phyloP scores from a whole-genome alignment of 2,113 vertebrate species.

The Procavia capensis region DNA sequence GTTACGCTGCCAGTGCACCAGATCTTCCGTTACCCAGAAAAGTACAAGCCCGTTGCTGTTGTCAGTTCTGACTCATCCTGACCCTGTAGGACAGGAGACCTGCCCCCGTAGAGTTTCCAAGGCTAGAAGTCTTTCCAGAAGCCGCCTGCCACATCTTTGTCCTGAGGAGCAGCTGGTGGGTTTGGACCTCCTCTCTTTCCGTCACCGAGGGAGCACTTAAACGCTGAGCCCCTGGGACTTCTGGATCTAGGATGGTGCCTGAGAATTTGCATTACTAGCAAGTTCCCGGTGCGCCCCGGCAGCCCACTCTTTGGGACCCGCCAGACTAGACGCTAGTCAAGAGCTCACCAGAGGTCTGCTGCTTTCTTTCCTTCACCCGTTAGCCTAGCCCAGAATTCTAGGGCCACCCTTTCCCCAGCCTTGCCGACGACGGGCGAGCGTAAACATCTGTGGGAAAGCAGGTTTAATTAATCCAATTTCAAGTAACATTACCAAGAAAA shows the following conservation, averaged over 20 bases:
- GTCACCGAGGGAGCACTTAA: no score
- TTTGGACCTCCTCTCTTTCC: background rate
- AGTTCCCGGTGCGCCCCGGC: background rate
- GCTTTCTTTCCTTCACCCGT: background rate
- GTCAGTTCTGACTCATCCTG: background rate
- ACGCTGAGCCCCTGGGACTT: no score
- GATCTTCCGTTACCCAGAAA: no score
- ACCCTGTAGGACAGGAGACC: background rate
- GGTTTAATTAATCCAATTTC: slow-evolving; percentile 45
- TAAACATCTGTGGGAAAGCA: slow-evolving; percentile 2
- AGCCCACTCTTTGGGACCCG: background rate
- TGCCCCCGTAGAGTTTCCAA: background rate
- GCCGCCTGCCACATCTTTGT: background rate
- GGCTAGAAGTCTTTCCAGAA: background rate
- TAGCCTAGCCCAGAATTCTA: background rate
- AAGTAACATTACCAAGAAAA: slow-evolving; percentile 50
- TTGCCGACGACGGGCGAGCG: background rate
- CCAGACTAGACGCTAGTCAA: background rate
- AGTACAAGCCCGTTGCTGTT: background rate
- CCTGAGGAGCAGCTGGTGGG: background rate
- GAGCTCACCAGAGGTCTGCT: background rate
- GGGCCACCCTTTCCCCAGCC: background rate
- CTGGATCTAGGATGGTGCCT: background rate
- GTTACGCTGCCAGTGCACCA: no score
- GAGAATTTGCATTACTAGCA: background rate